Conservation (phyloP, 2,888 invertebrate species). For the Halocaridina rubra region DNA sequence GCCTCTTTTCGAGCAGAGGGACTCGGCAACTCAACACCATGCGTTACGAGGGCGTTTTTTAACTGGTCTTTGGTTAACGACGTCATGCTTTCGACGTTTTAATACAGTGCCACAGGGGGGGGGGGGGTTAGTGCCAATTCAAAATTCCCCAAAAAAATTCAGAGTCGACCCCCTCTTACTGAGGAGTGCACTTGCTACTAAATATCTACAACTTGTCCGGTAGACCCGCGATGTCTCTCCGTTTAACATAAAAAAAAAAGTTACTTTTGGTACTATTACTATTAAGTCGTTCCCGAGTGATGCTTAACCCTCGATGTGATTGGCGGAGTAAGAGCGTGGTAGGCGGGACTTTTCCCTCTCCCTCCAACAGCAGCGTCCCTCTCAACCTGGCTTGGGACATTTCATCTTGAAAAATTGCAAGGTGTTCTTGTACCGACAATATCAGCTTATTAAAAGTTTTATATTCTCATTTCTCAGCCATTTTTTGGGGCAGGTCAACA, state of each 20-base stretch:
- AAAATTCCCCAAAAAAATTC: too few relatives aligned
- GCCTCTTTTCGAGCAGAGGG: conserved; percentile 20
- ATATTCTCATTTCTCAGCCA: too few relatives aligned
- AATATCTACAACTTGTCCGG: background rate
- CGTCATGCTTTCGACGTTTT: conserved; percentile 13
- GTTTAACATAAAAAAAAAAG: conserved; percentile 11
- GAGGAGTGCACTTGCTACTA: background rate
- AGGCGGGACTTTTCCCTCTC: conserved; percentile 22
- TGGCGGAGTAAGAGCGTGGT: background rate
- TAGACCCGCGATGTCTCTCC: too few relatives aligned
- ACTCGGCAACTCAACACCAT: conserved; percentile 33
- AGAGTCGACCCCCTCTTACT: too few relatives aligned
- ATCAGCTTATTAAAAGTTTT: too few relatives aligned
- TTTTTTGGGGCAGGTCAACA: too few relatives aligned
- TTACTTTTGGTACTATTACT: conserved; percentile 30
- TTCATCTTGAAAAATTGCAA: background rate
- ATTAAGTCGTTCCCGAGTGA: background rate
- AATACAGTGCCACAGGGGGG: too few relatives aligned
- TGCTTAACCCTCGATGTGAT: conserved; percentile 28
- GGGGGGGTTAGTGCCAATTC: too few relatives aligned
- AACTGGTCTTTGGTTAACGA: conserved; percentile 45
- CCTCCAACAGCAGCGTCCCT: conserved; percentile 35
- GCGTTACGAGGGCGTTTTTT: conserved; percentile 22
- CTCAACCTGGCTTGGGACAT: background rate
- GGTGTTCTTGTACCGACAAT: too few relatives aligned